These are phyloP conservation scores for Meteorus colon DNA, from an alignment of 2,888 invertebrate genomes.

Conservation along the genomic window DNA sequence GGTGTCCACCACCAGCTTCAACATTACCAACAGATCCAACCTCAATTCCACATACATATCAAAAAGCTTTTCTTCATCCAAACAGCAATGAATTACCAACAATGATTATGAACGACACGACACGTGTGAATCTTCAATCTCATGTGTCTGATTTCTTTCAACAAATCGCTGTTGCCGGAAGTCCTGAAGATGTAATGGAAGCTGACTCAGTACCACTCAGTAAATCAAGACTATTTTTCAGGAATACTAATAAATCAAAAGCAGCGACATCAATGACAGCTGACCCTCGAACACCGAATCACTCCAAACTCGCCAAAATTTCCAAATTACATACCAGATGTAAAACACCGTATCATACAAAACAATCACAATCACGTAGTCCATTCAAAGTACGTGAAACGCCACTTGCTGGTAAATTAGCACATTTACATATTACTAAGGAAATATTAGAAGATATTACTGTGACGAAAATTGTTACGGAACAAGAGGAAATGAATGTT, in stretches of 20 bases:
- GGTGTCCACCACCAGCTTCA: conserved; percentile 57
- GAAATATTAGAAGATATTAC: conserved; percentile 66
- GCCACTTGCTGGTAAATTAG: conserved; percentile 65
- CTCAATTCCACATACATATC: conserved; percentile 52
- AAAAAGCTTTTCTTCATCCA: conserved; percentile 53
- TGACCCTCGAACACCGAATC: conserved; percentile 53
- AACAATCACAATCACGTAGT: conserved; percentile 50
- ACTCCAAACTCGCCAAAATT: conserved; percentile 66
- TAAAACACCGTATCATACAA: conserved; percentile 67
- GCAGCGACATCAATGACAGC: conserved; percentile 43
- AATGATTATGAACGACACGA: conserved; percentile 65
- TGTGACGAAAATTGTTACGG: conserved; percentile 65
- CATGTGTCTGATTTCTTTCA: conserved; percentile 71
- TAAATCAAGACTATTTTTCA: conserved; percentile 54
- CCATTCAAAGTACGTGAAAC: conserved; percentile 61
- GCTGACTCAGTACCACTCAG: conserved; percentile 64
- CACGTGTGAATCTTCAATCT: conserved; percentile 67
- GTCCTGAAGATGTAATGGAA: conserved; percentile 71
- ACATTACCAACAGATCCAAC: conserved; percentile 65
- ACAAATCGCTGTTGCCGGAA: conserved; percentile 70
- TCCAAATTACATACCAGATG: conserved; percentile 65
- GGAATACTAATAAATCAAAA: conserved; percentile 54
- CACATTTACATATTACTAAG: conserved; percentile 65
- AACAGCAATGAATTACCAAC: conserved; percentile 65
- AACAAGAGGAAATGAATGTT: conserved; percentile 34